Evolutionary conservation across 2,797 vertebrate species (phyloP).

Genomic region (Bryconaethiops microstoma): DNA sequence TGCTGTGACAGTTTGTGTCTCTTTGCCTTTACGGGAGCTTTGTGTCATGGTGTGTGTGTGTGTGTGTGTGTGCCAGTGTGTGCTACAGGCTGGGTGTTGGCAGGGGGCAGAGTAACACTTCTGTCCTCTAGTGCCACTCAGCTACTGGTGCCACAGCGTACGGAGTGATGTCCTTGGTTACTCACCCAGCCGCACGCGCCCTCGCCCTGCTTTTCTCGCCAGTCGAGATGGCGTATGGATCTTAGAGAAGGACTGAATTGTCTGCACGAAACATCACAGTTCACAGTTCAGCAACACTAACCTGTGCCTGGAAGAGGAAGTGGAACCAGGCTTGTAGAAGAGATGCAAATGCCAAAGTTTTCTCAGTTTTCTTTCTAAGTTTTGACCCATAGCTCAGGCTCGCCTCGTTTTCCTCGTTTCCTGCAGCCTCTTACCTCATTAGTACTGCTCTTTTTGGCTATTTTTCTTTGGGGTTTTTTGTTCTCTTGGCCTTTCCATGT

Average conservation of each 20-base stretch:
- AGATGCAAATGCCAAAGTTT: conserved; percentile 50
- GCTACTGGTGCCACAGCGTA: conserved; percentile 72
- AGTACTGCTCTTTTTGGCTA: not conserved
- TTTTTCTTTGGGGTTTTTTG: not conserved
- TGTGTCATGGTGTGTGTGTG: conserved; percentile 39
- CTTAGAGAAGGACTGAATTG: not conserved
- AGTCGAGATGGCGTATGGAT: conserved; percentile 46
- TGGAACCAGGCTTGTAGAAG: conserved; percentile 35
- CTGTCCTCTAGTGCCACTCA: conserved; percentile 73
- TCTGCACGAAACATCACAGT: not conserved
- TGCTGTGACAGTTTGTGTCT: conserved; percentile 46
- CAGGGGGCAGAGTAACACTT: conserved; percentile 65
- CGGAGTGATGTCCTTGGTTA: conserved; percentile 54
- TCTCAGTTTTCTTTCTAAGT: conserved; percentile 19
- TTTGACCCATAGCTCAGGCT: not conserved
- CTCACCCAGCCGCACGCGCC: conserved; percentile 40
- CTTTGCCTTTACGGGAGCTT: conserved; percentile 47
- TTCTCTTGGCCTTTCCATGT: conserved; percentile 1
- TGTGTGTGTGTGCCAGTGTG: conserved; percentile 18
- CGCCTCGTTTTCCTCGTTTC: not conserved
- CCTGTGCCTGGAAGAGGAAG: conserved; percentile 30
- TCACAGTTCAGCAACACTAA: not conserved
- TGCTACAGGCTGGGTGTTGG: conserved; percentile 41
- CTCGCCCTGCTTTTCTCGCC: conserved; percentile 64
- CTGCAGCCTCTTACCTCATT: conserved; percentile 11